Evolutionary conservation across 2,797 vertebrate genomes (phyloP).

Genomic region (Discoglossus pictus): DNA sequence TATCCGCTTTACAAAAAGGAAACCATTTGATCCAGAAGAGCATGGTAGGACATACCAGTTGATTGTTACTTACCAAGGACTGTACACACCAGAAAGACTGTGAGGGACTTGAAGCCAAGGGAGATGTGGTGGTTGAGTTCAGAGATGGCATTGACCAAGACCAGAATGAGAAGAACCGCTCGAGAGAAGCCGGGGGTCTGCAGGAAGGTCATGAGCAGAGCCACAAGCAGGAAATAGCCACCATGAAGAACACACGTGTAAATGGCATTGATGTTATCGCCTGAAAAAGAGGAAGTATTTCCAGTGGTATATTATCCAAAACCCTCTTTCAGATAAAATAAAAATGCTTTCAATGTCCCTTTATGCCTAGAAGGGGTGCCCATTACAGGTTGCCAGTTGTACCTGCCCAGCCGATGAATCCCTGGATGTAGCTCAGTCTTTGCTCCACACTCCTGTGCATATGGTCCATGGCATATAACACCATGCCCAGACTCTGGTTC

Average conservation of each 20-base stretch:
- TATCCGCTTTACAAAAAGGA: no score
- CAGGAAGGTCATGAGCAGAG: constrained; percentile 74
- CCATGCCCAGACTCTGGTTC: constrained; percentile 75
- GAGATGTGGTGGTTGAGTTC: constrained; percentile 76
- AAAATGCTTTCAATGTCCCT: no score
- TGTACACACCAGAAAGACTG: constrained; percentile 56
- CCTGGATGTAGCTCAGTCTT: constrained; percentile 69
- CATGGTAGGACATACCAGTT: fast-evolving
- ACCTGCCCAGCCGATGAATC: constrained; percentile 74
- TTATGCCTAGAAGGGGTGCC: no score
- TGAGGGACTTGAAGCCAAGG: constrained; percentile 66
- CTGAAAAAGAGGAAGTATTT: constrained; percentile 59
- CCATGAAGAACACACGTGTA: constrained; percentile 70
- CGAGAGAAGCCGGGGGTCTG: constrained; percentile 64
- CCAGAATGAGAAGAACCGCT: constrained; percentile 69
- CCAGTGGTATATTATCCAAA: no score
- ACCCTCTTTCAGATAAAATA: no score
- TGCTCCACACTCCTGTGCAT: constrained; percentile 72
- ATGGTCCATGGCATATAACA: constrained; percentile 68
- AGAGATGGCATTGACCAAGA: constrained; percentile 66
- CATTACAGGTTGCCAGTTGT: neutral
- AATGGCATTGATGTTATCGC: constrained; percentile 67
- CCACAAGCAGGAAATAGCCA: constrained; percentile 72
- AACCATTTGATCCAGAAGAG: no score
- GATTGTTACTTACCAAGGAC: constrained; percentile 39